A percentile compares a stretch with the other conserved stretches of the same genome.
Conservation (phyloP, 2,888 invertebrate species). For the Pasiphila rectangulata region DNA sequence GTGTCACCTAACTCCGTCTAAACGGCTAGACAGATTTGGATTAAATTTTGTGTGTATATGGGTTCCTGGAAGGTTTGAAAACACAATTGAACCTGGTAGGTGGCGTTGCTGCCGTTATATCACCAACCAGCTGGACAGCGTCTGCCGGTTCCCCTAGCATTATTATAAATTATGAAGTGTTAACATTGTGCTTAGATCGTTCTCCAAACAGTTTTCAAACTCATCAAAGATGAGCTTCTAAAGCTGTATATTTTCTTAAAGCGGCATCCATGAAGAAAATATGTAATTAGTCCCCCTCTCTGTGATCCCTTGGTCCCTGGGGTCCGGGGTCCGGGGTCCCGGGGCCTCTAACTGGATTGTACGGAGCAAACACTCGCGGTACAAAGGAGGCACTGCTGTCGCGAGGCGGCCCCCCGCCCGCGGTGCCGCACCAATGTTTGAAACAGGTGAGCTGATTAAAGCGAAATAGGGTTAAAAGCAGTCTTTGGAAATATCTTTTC, state of each 20-base stretch:
- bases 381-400: slow-evolving; percentile 72
- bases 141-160: no score
- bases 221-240: slow-evolving; percentile 14
- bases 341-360: slow-evolving; percentile 57
- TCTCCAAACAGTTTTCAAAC: not conserved
- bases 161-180: no score
- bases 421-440: not conserved
- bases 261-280: slow-evolving; percentile 42
- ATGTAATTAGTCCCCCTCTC: slow-evolving; percentile 36
- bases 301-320: slow-evolving; percentile 1
- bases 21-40: no score
- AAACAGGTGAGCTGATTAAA: slow-evolving; percentile 3
- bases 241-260: slow-evolving; percentile 17
- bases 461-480: not conserved
- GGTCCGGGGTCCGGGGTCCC: not conserved
- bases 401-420: slow-evolving; percentile 33
- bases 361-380: slow-evolving; percentile 71
- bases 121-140: no score
- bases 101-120: no score
- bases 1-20: no score
- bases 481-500: not conserved
- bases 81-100: no score
- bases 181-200: no score
- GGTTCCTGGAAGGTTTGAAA: no score
- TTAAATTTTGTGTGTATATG: no score